Conservation (phyloP, 2,888 invertebrate genomes). For the Synergus gifuensis region DNA sequence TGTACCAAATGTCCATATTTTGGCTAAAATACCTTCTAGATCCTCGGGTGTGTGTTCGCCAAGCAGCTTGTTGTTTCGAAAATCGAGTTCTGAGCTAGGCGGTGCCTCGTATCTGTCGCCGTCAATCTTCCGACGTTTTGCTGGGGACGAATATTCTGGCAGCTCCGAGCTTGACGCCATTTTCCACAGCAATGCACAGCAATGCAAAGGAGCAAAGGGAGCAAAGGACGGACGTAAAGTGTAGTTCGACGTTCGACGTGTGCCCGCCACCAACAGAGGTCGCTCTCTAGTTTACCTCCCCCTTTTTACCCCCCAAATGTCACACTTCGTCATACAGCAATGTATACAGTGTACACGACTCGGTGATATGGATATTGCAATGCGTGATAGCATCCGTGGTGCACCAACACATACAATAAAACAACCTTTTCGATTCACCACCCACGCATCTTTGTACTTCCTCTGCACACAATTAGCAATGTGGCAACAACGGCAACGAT, state of each 20-base stretch:
- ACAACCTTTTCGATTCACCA: background rate
- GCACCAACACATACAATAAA: background rate
- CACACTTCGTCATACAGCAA: background rate
- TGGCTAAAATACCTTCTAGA: slow-evolving; percentile 72
- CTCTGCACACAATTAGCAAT: background rate
- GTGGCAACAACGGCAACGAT: background rate
- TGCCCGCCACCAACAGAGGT: slow-evolving; percentile 62
- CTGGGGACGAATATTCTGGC: slow-evolving; percentile 75
- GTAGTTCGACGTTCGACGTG: slow-evolving; percentile 61
- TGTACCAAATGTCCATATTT: slow-evolving; percentile 66
- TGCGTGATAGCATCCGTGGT: background rate
- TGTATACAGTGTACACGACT: too few species aligned
- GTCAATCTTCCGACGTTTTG: slow-evolving; percentile 75
- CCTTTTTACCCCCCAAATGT: slow-evolving; percentile 10
- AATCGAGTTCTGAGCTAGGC: slow-evolving; percentile 63
- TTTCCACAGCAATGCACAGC: slow-evolving; percentile 76
- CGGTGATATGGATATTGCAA: too few species aligned
- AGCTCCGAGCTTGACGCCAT: slow-evolving; percentile 77
- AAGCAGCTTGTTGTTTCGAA: slow-evolving; percentile 61
- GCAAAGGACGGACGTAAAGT: slow-evolving; percentile 36
- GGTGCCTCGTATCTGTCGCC: slow-evolving; percentile 63
- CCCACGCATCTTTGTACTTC: background rate
- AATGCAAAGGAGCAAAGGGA: slow-evolving; percentile 61
- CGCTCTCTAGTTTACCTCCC: slow-evolving; percentile 49
- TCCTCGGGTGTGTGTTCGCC: slow-evolving; percentile 65